Conservation (phyloP, 2,797 vertebrate genomes). For the Rhadinocentrus ornatus region DNA sequence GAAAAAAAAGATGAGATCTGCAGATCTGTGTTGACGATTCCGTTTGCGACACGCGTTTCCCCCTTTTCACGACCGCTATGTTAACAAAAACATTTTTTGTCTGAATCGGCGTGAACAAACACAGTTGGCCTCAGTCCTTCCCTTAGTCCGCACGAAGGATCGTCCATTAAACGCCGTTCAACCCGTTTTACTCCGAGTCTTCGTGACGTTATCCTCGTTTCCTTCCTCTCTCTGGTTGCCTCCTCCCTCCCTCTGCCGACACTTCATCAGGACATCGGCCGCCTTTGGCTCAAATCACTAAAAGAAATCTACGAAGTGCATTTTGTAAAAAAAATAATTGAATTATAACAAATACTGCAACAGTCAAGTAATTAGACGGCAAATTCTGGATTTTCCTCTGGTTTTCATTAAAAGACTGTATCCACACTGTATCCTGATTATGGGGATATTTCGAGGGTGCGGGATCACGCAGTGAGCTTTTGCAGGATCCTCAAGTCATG, state of each 20-base stretch:
- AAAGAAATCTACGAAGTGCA: conserved; percentile 17
- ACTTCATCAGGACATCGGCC: conserved; percentile 64
- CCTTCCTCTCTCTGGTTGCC: conserved; percentile 70
- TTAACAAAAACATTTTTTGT: conserved; percentile 57
- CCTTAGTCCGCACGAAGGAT: conserved; percentile 56
- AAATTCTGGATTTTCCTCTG: background rate
- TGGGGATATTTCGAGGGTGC: conserved; percentile 49
- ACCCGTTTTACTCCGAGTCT: conserved; percentile 69
- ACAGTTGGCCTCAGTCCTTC: conserved; percentile 21
- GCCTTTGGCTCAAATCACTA: conserved; percentile 43
- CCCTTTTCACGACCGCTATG: conserved; percentile 42
- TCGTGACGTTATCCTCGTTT: conserved; percentile 77
- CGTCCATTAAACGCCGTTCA: conserved; percentile 62
- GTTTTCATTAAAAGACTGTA: conserved; percentile 15
- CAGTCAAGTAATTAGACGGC: conserved; percentile 39
- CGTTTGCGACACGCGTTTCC: conserved; percentile 35
- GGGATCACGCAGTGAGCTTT: conserved; percentile 63
- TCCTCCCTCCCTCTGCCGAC: conserved; percentile 66
- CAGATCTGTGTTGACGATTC: conserved; percentile 54
- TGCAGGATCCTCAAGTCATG: conserved; percentile 60
- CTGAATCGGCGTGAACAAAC: conserved; percentile 31
- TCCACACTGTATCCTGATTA: conserved; percentile 47
- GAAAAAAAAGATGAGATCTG: conserved; percentile 56
- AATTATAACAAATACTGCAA: conserved; percentile 9
- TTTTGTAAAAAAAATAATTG: background rate